Base-by-base conservation (phyloP, 1,140 invertebrate species). In the Stenopsyche tienmushanensis region DNA sequence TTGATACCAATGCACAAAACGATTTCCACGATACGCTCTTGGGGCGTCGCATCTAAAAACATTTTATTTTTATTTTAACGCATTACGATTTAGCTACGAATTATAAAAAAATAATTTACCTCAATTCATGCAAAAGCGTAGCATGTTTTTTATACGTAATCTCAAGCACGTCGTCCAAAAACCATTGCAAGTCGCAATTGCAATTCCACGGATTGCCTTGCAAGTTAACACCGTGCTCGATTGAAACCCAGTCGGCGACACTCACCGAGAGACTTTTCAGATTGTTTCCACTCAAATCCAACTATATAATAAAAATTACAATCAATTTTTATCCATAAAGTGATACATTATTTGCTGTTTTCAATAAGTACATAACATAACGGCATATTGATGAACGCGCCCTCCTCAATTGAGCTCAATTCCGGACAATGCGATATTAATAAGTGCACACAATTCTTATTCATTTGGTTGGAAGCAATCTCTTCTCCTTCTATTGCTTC, bases 121-220 rank as follows among this genome's bases (percentile, higher is more conserved):
- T 78, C 0, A 83, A 55, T 63, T 83, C 78, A 17, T 73, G 63
- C 0, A 82, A 70, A 1, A 79, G 66, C 20, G 70, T 58, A 0
- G 78, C 73, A 42, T 80, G 73, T 2, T 65, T 72, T 2, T 67
- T 64, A 47, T 80, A 80, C 63, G 78, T 72, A 21, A 71, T 67
- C 0, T 77, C 74, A 17, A 82, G 60, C n/a, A 81, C 57, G 0
- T 73, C 72, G 13, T 80, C 75, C n/a, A 82, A 59, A 53, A 82
- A 54, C 80, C 80, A 82, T 67, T 83, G 80, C 71, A 82, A 58
- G 8, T 76, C 71, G 55, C 81, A 83, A n/a, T 63, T 62, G 58
- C 81, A 83, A 55, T 77, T 70, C 81, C 81, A 83, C 1, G 81
- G 81, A 49, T 83, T 83, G 49, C 71, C 72, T 71, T 82, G 81